These are phyloP conservation scores for Poeciliopsis occidentalis DNA, from an alignment of 2,113 vertebrate species.

Conservation along the genomic window DNA sequence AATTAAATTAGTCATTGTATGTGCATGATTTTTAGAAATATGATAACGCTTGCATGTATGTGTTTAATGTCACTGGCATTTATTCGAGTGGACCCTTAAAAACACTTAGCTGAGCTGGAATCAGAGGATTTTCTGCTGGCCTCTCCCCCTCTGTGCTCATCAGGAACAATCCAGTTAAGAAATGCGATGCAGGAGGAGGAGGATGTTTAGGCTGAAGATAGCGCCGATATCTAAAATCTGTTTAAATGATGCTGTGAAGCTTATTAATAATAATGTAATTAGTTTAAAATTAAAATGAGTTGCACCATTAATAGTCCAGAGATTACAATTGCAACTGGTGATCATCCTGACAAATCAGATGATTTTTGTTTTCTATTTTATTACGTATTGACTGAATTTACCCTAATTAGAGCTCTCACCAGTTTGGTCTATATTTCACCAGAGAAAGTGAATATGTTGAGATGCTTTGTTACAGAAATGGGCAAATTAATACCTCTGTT, in stretches of 20 bases:
- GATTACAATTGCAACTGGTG: too few relatives aligned
- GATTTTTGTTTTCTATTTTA: too few relatives aligned
- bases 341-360: too few relatives aligned
- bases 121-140: slow-evolving; percentile 43
- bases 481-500: too few relatives aligned
- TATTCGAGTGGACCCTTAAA: slow-evolving; percentile 41
- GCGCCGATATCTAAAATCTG: too few relatives aligned
- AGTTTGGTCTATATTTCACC: too few relatives aligned
- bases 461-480: too few relatives aligned
- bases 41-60: slow-evolving; percentile 27
- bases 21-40: slow-evolving; percentile 39
- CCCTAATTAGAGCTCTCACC: too few relatives aligned
- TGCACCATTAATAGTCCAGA: too few relatives aligned
- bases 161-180: slow-evolving; percentile 60
- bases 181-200: slow-evolving; percentile 1
- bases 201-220: slow-evolving; percentile 40
- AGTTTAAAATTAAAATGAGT: not conserved
- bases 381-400: too few relatives aligned
- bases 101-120: slow-evolving; percentile 46
- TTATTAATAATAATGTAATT: not conserved
- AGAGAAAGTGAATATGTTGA: too few relatives aligned
- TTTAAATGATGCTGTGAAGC: too few relatives aligned
- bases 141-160: slow-evolving; percentile 34
- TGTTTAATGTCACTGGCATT: slow-evolving; percentile 45
- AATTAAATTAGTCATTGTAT: slow-evolving; percentile 72